phyloP scores from a whole-genome alignment of 2,113 vertebrate species.

The Cyprinodon brontotheroides region DNA sequence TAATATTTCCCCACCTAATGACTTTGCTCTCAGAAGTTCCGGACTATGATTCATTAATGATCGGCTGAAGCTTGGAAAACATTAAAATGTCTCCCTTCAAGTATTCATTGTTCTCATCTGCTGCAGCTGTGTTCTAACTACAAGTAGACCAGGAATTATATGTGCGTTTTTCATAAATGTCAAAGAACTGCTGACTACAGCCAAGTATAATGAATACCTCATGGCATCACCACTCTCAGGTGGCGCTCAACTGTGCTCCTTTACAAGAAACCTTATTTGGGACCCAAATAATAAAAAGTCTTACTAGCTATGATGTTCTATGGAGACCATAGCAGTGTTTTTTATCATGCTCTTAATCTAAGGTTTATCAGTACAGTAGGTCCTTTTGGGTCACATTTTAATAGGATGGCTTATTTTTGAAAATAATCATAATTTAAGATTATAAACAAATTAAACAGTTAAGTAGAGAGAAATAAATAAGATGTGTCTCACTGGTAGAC shows the following conservation, averaged over 20 bases:
- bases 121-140: not conserved
- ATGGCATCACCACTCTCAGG: constrained; percentile 9
- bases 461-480: too few relatives aligned
- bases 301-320: not conserved
- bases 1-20: not conserved
- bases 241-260: constrained; percentile 18
- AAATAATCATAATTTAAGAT: too few relatives aligned
- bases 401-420: too few relatives aligned
- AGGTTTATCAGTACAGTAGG: too few relatives aligned
- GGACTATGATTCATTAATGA: not conserved
- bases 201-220: constrained; percentile 24
- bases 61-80: not conserved
- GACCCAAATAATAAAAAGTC: not conserved
- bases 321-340: too few relatives aligned
- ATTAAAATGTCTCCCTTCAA: not conserved
- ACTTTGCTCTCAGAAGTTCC: not conserved
- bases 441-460: too few relatives aligned
- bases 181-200: constrained; percentile 29
- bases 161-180: constrained; percentile 21
- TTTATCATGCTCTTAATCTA: too few relatives aligned
- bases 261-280: constrained; percentile 2
- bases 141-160: not conserved
- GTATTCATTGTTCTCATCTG: constrained; percentile 2
- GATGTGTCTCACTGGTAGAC: too few relatives aligned
- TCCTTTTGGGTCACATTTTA: too few relatives aligned